Evolutionary conservation across 2,113 vertebrate genomes (phyloP).

Genomic region (Heterocephalus glaber): DNA sequence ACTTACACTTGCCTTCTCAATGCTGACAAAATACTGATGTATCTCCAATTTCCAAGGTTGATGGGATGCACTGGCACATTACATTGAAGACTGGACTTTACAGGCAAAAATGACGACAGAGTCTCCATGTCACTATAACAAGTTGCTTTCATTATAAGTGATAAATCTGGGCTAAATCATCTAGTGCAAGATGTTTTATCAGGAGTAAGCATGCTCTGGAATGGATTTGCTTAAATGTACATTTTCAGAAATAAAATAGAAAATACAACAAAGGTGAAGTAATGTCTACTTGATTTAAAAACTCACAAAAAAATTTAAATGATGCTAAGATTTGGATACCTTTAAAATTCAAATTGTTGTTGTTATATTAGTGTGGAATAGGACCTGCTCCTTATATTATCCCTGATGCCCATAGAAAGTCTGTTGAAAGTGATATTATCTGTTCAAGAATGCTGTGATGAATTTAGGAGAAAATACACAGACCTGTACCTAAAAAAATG

Average conservation of each 20-base stretch:
- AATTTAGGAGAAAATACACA: background rate
- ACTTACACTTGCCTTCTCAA: background rate
- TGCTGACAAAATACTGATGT: background rate
- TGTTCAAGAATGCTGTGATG: background rate
- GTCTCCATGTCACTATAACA: background rate
- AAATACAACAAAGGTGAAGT: constrained; percentile 1
- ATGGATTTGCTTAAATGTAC: background rate
- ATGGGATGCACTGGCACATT: background rate
- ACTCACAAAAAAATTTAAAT: constrained; percentile 9
- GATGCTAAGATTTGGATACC: background rate
- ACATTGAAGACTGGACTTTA: background rate
- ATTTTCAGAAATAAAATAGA: background rate
- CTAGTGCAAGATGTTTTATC: background rate
- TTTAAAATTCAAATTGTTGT: background rate
- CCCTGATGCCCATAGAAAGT: background rate
- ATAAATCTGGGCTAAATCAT: constrained; percentile 11
- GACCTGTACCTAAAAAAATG: background rate
- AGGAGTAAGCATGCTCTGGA: background rate
- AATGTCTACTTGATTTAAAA: constrained; percentile 19
- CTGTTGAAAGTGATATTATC: background rate
- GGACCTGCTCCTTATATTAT: background rate
- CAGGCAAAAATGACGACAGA: background rate
- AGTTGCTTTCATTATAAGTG: background rate
- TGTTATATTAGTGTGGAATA: background rate
- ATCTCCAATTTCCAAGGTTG: background rate